phyloP scores from a whole-genome alignment of 1,140 invertebrate species.

The Ips nitidus region DNA sequence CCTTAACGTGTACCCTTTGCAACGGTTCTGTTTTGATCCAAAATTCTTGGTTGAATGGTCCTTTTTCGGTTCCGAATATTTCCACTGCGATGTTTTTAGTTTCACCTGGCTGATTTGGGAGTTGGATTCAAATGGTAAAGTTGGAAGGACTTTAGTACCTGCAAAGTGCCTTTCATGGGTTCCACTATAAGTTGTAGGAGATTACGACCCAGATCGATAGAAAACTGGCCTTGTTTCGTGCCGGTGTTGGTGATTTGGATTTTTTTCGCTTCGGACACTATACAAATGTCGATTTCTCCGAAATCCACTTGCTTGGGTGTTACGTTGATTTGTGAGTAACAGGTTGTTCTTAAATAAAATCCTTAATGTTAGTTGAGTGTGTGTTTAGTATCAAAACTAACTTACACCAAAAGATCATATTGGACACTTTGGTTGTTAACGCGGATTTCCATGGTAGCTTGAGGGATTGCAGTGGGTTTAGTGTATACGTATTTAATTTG shows the following conservation, averaged over 20 bases:
- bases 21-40: slow-evolving; percentile 45
- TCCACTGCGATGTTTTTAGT: slow-evolving; percentile 35
- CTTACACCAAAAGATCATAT: slow-evolving; percentile 37
- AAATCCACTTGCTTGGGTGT: slow-evolving; percentile 38
- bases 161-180: slow-evolving; percentile 39
- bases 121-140: slow-evolving; percentile 6
- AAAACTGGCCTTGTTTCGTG: slow-evolving; percentile 32
- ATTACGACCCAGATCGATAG: slow-evolving; percentile 41
- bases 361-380: no score
- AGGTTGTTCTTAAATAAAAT: slow-evolving; percentile 19
- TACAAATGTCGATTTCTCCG: slow-evolving; percentile 40
- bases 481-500: slow-evolving; percentile 24
- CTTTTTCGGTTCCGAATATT: slow-evolving; percentile 36
- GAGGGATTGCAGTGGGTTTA: slow-evolving; percentile 29
- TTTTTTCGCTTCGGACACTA: slow-evolving; percentile 29
- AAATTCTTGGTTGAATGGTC: slow-evolving; percentile 40
- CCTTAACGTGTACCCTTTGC: slow-evolving; percentile 35
- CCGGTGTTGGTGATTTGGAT: slow-evolving; percentile 36
- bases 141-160: slow-evolving; percentile 20
- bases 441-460: slow-evolving; percentile 30
- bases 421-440: slow-evolving; percentile 28
- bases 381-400: no score
- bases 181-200: slow-evolving; percentile 38
- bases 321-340: slow-evolving; percentile 18
- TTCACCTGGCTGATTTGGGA: slow-evolving; percentile 28